Percentiles rank a stretch among this genome's conserved stretches.
phyloP scores from a whole-genome alignment of 2,113 vertebrate species.

The Cephalopholis sonnerati region DNA sequence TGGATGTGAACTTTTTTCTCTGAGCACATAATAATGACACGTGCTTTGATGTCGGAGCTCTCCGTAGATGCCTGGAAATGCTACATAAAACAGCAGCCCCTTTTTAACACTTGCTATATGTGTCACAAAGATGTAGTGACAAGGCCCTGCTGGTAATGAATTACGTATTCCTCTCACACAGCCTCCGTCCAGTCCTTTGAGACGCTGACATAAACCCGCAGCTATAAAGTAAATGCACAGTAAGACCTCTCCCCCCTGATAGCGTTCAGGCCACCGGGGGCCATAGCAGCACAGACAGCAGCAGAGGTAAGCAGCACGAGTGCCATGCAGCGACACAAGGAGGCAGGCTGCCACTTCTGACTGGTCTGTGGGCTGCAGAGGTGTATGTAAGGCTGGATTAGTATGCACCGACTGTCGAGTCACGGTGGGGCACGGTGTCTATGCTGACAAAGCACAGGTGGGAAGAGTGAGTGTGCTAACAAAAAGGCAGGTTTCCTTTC shows the following conservation, averaged over 20 bases:
- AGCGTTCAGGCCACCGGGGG: conserved; percentile 38
- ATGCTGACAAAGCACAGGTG: conserved; percentile 74
- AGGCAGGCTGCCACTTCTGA: conserved; percentile 65
- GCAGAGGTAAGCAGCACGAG: conserved; percentile 52
- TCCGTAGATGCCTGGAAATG: conserved; percentile 51
- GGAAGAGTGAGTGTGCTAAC: conserved; percentile 59
- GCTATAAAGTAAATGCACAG: conserved; percentile 68
- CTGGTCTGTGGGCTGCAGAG: conserved; percentile 54
- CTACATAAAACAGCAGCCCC: conserved; percentile 71
- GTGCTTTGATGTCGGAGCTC: conserved; percentile 64
- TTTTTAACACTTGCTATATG: conserved; percentile 62
- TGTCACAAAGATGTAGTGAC: conserved; percentile 67
- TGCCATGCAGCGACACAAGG: conserved; percentile 53
- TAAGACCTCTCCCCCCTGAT: conserved; percentile 54
- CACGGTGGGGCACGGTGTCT: conserved; percentile 50
- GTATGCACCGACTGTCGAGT: conserved; percentile 66
- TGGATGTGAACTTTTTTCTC: conserved; percentile 62
- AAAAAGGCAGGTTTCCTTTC: conserved; percentile 66
- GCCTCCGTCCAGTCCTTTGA: conserved; percentile 37
- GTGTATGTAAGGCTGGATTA: conserved; percentile 52
- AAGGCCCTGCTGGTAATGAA: conserved; percentile 53
- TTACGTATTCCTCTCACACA: conserved; percentile 60
- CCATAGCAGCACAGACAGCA: conserved; percentile 36
- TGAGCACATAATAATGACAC: conserved; percentile 74
- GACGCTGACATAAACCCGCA: conserved; percentile 59